Evolutionary conservation across 37 sponge, comb jelly and placozoan species (phyloP), one percentile per base, ranked within the genome.

Genomic region (Oscarella lobularis): DNA sequence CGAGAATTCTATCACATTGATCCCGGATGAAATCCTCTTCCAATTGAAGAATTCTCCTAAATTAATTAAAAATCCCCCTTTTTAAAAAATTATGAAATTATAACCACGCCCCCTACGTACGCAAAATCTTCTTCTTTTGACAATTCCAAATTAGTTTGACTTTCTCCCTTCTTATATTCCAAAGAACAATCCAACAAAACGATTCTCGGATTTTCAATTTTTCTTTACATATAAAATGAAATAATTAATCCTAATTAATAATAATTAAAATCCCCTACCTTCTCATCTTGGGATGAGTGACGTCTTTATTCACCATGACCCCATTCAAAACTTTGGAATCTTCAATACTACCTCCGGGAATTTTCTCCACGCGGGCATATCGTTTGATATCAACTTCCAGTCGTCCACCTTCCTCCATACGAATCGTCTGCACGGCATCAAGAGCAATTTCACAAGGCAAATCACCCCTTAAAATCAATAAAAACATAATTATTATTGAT

Each of bases 161-260:
- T 90, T 67, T 95, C 96, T 80, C 96, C 99, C 77, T 98, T 98
- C 85, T 98, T 98, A 78, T 93, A 98, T 81, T 98, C 99, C 54
- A 98, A 71, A 39, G 82, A 72, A 60, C 99, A 98, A 65, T 98
- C 99, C 75, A 98, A 70, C 39, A 98, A 73, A 0, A 98, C 73
- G 73, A 98, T 93, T 38, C 94, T 86, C 67, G 88, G 89, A 71
- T 95, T 95, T 72, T 90, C 86, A 38, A 95, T 88, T 9, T 86
- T 71, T 66, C 92, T 87, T 31, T 1, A 35, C 3, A 55, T 67
- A 33, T 20, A 48, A n/a, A n/a, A n/a, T n/a, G n/a, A n/a, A n/a
- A n/a, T n/a, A 9, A 48, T 9, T 48, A 20, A 9, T 48, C 60
- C 60, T 27, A 48, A 48, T 48, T 2, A 36, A 78, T 33, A 3